Percentiles rank a stretch among this genome's conserved stretches.
phyloP scores from a whole-genome alignment of 2,888 invertebrate genomes.

The Dasypogon diadema region DNA sequence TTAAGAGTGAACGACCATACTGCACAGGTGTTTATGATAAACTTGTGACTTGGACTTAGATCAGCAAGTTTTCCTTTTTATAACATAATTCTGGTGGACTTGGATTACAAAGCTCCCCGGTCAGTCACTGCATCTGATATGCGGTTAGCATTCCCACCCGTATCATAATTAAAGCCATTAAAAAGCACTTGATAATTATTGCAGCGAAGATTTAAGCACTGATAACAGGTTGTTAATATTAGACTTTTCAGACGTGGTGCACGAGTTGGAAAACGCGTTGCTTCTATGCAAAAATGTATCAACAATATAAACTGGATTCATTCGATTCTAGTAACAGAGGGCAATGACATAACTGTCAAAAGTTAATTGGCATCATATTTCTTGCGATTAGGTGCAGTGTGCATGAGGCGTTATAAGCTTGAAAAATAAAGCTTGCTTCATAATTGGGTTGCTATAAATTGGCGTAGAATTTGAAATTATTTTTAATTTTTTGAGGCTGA shows the following conservation, averaged over 20 bases:
- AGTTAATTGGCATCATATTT: neutral
- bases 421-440: no score
- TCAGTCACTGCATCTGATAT: neutral
- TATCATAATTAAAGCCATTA: slow-evolving; percentile 1
- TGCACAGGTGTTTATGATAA: neutral
- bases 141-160: neutral
- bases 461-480: no score
- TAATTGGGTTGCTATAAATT: no score
- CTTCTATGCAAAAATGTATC: neutral
- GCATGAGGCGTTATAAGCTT: neutral
- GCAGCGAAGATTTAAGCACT: neutral
- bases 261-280: neutral
- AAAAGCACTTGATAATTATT: neutral
- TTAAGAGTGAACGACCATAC: neutral
- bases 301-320: neutral
- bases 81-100: neutral
- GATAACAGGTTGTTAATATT: neutral
- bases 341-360: neutral
- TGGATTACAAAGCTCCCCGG: neutral
- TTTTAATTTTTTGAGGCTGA: no score
- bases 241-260: neutral
- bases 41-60: neutral
- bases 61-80: neutral
- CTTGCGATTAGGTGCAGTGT: neutral
- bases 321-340: no score